Conservation (phyloP, 2,888 invertebrate species). For the Myopa testacea region DNA sequence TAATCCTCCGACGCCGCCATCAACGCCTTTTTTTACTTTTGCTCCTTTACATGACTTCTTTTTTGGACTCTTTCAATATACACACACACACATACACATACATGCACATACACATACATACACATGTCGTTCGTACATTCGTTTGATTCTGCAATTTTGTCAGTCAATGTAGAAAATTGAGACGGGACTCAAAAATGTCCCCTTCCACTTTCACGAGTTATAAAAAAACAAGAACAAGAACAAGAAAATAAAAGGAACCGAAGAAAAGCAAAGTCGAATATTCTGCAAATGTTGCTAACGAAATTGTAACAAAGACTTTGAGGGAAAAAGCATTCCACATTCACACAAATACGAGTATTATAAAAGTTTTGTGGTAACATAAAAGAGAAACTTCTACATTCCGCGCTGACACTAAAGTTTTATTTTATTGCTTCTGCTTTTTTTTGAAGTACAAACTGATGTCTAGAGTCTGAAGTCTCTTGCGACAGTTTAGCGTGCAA, state of each 20-base stretch:
- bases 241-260: not conserved
- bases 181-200: conserved; percentile 17
- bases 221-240: not conserved
- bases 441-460: conserved; percentile 4
- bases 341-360: not conserved
- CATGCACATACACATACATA: not conserved
- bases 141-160: conserved; percentile 21
- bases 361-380: conserved; percentile 18
- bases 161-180: conserved; percentile 29
- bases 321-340: conserved; percentile 6
- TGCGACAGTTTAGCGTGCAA: conserved; percentile 28
- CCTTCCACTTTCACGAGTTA: not conserved
- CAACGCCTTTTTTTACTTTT: not conserved
- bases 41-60: not conserved
- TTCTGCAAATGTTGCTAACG: not conserved
- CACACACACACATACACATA: not conserved
- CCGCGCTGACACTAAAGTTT: conserved; percentile 26
- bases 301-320: conserved; percentile 11
- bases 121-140: not conserved
- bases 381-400: conserved; percentile 8
- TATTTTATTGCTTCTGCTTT: not conserved
- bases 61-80: conserved; percentile 5
- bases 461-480: conserved; percentile 18
- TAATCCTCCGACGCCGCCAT: not conserved
- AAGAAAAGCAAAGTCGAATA: not conserved